Evolutionary conservation across 2,113 vertebrate species (phyloP).

Genomic region (Astur gentilis): DNA sequence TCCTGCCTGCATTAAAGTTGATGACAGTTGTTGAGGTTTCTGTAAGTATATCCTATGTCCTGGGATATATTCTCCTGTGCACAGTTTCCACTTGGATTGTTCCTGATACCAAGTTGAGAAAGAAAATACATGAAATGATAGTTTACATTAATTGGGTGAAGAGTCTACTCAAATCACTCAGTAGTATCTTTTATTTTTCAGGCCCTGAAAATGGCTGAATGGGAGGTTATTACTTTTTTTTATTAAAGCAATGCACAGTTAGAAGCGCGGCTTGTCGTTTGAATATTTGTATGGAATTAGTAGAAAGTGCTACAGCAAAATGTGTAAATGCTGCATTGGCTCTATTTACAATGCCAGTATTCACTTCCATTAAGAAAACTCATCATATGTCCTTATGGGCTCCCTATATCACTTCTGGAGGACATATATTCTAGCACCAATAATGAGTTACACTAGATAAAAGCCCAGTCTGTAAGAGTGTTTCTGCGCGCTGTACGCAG

Average conservation of each 20-base stretch:
- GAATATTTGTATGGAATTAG: not conserved
- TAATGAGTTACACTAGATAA: no score
- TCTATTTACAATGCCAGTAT: not conserved
- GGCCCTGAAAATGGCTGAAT: not conserved
- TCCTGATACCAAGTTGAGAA: not conserved
- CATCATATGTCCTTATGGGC: accelerated
- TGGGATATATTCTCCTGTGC: not conserved
- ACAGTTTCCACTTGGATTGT: not conserved
- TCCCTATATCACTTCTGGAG: not conserved
- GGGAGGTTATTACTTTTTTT: not conserved
- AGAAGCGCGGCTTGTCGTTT: accelerated
- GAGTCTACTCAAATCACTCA: not conserved
- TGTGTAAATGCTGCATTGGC: not conserved
- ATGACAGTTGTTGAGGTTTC: not conserved
- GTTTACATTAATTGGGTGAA: not conserved
- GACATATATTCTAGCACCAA: not conserved
- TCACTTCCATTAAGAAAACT: not conserved
- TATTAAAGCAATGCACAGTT: not conserved
- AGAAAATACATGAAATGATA: not conserved
- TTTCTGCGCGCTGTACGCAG: accelerated
- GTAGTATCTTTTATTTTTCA: not conserved
- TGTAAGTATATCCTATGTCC: not conserved
- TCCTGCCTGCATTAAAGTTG: not conserved
- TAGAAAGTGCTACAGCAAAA: not conserved
- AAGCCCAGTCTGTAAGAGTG: no score